Percentiles rank a stretch among this genome's conserved stretches.
Conservation (phyloP, 2,888 invertebrate genomes). For the Oeneis ivallda region DNA sequence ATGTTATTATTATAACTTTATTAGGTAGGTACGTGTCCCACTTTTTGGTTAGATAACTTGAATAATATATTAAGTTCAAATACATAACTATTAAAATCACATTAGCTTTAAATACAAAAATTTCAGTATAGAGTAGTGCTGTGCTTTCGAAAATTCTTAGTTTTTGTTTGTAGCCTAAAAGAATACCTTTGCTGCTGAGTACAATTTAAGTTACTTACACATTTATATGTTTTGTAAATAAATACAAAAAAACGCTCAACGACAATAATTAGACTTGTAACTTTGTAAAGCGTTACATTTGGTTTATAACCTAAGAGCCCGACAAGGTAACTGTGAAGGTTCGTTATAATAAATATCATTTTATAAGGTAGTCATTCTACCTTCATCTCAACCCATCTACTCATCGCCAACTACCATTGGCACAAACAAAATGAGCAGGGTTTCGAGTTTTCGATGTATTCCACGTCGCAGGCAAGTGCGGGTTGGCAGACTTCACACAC, state of each 20-base stretch:
- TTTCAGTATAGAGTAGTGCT: not conserved
- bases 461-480: too few species aligned
- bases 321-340: constrained; percentile 2
- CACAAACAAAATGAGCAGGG: too few species aligned
- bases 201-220: not conserved
- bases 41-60: too few species aligned
- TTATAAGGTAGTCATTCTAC: not conserved
- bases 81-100: too few species aligned
- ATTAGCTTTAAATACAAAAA: not conserved
- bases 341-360: not conserved
- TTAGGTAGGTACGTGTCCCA: not conserved
- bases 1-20: not conserved
- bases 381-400: too few species aligned
- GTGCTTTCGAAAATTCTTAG: not conserved
- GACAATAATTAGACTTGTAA: constrained; percentile 64
- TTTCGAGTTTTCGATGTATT: too few species aligned
- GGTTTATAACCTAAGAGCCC: constrained; percentile 1
- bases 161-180: not conserved
- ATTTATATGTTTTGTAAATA: constrained; percentile 26
- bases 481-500: too few species aligned
- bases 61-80: too few species aligned
- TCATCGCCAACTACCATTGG: too few species aligned
- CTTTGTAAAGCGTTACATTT: constrained; percentile 32
- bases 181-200: not conserved
- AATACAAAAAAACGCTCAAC: constrained; percentile 53